Conservation (phyloP, 1,140 invertebrate genomes). For the Anadara kagoshimensis region DNA sequence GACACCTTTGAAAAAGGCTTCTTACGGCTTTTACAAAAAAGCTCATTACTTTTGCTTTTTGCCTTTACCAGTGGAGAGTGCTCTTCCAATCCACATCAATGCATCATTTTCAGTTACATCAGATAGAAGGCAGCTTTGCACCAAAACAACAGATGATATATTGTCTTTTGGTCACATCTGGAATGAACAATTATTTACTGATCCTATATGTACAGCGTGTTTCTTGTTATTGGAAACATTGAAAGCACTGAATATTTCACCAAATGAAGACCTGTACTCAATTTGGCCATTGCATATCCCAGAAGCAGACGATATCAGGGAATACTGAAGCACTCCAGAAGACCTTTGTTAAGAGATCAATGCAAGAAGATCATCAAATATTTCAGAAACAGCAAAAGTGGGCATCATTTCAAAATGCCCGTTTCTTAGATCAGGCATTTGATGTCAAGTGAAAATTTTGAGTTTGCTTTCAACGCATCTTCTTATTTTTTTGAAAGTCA, state of each 20-base stretch:
- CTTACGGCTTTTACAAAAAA: slow-evolving; percentile 40
- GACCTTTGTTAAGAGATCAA: no score
- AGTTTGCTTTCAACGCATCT: no score
- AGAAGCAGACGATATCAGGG: background rate
- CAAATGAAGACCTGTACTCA: background rate
- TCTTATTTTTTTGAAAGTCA: no score
- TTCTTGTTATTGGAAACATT: background rate
- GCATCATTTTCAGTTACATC: slow-evolving; percentile 40
- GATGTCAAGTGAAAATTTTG: no score
- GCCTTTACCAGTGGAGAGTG: slow-evolving; percentile 41
- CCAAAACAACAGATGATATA: slow-evolving; percentile 28
- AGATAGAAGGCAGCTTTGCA: slow-evolving; percentile 9
- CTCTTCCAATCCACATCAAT: slow-evolving; percentile 54
- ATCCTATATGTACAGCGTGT: slow-evolving; percentile 13
- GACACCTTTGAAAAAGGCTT: slow-evolving; percentile 10
- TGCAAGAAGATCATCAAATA: no score
- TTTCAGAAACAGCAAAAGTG: no score
- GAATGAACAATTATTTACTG: slow-evolving; percentile 17
- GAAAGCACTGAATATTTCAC: no score
- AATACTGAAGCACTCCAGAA: background rate
- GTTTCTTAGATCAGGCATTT: no score
- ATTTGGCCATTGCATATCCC: background rate
- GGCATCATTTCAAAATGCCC: no score
- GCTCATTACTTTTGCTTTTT: slow-evolving; percentile 54
- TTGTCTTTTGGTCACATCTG: slow-evolving; percentile 37